Percentiles rank a stretch among this genome's conserved stretches.
These are phyloP conservation scores for Hyposmocoma kahamanoa DNA, from an alignment of 1,140 invertebrate genomes.

Conservation along the genomic window DNA sequence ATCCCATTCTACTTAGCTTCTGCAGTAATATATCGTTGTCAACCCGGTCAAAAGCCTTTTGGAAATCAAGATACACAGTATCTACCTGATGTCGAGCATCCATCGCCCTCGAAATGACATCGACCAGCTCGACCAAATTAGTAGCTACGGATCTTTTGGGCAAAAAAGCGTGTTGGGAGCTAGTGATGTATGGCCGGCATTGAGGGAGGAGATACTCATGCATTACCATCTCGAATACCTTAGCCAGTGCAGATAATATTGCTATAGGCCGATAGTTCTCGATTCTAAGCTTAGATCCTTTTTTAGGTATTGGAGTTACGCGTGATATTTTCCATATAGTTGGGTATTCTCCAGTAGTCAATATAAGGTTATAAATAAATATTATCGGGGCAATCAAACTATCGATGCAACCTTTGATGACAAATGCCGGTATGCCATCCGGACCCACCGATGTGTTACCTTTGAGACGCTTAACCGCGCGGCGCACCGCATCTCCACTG, in stretches of 20 bases:
- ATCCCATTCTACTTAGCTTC: no score
- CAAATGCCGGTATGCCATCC: not conserved
- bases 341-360: not conserved
- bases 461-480: not conserved
- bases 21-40: no score
- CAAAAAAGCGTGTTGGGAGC: constrained; percentile 1
- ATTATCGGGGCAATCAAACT: not conserved
- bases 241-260: not conserved
- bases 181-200: not conserved
- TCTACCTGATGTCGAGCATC: no score
- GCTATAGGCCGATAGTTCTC: not conserved
- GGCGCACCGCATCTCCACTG: not conserved
- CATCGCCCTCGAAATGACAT: no score
- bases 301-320: not conserved
- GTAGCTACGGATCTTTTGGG: no score
- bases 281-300: not conserved
- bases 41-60: no score
- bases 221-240: not conserved
- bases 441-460: not conserved
- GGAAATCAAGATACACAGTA: no score
- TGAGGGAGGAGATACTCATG: not conserved
- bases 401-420: not conserved
- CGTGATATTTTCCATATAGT: not conserved
- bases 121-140: no score
- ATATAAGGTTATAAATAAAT: not conserved